phyloP scores from a whole-genome alignment of 2,888 invertebrate species.

The Escarpia spicata region DNA sequence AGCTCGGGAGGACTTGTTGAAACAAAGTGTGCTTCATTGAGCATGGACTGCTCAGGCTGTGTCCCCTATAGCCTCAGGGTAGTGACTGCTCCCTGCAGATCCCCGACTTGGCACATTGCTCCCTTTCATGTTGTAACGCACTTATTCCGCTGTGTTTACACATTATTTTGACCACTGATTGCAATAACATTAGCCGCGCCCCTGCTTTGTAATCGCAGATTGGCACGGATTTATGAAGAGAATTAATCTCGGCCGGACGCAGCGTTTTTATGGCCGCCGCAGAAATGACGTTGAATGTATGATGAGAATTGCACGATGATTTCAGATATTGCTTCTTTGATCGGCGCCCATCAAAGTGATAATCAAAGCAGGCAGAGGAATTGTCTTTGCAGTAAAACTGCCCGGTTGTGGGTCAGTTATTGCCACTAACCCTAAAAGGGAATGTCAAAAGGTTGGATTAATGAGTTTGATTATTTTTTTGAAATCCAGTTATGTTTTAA shows the following conservation, averaged over 20 bases:
- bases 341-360: slow-evolving; percentile 10
- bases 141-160: slow-evolving; percentile 31
- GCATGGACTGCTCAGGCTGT: background rate
- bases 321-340: slow-evolving; percentile 16
- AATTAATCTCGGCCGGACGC: background rate
- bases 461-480: background rate
- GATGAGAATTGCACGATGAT: slow-evolving; percentile 4
- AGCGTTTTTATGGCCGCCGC: background rate
- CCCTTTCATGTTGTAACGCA: slow-evolving; percentile 32
- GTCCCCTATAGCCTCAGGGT: background rate
- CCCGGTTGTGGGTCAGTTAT: background rate
- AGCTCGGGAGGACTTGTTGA: slow-evolving; percentile 3
- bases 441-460: background rate
- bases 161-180: slow-evolving; percentile 32
- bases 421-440: slow-evolving; percentile 3
- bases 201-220: background rate
- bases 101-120: background rate
- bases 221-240: background rate
- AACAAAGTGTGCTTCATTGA: slow-evolving; percentile 6
- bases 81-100: background rate
- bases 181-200: background rate
- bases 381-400: background rate
- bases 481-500: slow-evolving; percentile 2
- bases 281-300: slow-evolving; percentile 16
- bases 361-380: slow-evolving; percentile 5